Percentiles rank a stretch among this genome's conserved stretches.
These are phyloP conservation scores for Melitaea cinxia DNA, from an alignment of 1,140 invertebrate species.

Conservation along the genomic window DNA sequence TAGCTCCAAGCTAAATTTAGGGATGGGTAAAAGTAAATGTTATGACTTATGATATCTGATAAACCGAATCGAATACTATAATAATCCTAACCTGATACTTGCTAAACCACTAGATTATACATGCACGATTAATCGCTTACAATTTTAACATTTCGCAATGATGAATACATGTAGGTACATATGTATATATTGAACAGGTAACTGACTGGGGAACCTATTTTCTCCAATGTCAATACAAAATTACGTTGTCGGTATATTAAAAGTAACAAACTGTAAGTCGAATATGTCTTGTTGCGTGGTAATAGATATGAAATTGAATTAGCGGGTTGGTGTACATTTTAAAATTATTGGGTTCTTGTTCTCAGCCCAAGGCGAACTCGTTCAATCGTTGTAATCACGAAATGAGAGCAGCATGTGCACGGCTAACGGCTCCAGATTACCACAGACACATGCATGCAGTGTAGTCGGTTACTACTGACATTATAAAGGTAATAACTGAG, in stretches of 20 bases:
- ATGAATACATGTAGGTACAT: too few species aligned
- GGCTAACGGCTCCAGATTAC: constrained; percentile 13
- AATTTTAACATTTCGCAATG: constrained; percentile 8
- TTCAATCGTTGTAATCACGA: constrained; percentile 29
- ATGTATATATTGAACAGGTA: too few species aligned
- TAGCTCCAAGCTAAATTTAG: too few species aligned
- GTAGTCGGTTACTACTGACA: background rate
- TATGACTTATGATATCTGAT: too few species aligned
- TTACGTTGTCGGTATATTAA: background rate
- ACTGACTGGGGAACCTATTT: constrained; percentile 11
- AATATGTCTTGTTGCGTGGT: constrained; percentile 5
- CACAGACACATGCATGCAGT: background rate
- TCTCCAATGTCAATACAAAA: constrained; percentile 20
- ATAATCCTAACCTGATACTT: constrained; percentile 3
- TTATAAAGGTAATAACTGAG: background rate
- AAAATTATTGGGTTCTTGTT: constrained; percentile 26
- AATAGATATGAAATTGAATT: constrained; percentile 21
- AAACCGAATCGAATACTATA: background rate
- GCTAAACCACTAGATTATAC: background rate
- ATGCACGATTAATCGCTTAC: background rate
- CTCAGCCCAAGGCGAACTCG: constrained; percentile 34
- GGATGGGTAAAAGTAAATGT: too few species aligned
- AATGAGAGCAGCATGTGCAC: constrained; percentile 34
- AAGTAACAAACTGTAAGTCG: background rate
- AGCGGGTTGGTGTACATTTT: background rate